Conservation (phyloP, 2,113 vertebrate genomes). For the Nesoenas mayeri region DNA sequence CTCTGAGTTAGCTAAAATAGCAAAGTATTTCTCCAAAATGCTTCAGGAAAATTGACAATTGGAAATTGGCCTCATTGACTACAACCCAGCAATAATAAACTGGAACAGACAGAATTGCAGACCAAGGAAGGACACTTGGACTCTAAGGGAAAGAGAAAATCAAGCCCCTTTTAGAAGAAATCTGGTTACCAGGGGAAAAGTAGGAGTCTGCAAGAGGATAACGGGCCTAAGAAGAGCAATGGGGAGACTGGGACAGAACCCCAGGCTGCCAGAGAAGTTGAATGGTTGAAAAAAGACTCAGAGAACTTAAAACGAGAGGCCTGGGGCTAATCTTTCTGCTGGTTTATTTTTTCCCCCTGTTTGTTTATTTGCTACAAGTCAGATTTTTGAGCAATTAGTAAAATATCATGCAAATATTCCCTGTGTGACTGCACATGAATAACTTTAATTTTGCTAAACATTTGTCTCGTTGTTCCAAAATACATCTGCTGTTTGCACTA, state of each 20-base stretch:
- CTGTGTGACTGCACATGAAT: slow-evolving; percentile 76
- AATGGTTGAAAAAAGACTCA: slow-evolving; percentile 23
- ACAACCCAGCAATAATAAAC: background rate
- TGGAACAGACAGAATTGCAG: background rate
- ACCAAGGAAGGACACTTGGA: background rate
- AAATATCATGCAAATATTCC: slow-evolving; percentile 83
- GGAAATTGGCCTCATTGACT: background rate
- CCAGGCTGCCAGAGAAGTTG: background rate
- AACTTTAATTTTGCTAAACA: slow-evolving; percentile 73
- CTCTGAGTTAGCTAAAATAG: background rate
- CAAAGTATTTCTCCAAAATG: background rate
- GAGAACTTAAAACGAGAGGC: slow-evolving; percentile 38
- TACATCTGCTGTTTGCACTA: slow-evolving; percentile 80
- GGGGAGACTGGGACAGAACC: background rate
- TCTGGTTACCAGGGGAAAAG: background rate
- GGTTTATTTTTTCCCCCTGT: slow-evolving; percentile 8
- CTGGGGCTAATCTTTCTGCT: slow-evolving; percentile 62
- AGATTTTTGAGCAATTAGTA: slow-evolving; percentile 79
- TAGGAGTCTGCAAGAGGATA: background rate
- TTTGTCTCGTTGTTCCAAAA: slow-evolving; percentile 72
- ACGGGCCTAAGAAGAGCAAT: background rate
- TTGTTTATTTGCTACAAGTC: slow-evolving; percentile 74
- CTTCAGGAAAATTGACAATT: background rate
- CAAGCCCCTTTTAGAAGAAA: background rate
- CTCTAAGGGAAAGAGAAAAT: background rate